phyloP scores from a whole-genome alignment of 2,113 vertebrate genomes.

The Nothobranchius kuhntae region DNA sequence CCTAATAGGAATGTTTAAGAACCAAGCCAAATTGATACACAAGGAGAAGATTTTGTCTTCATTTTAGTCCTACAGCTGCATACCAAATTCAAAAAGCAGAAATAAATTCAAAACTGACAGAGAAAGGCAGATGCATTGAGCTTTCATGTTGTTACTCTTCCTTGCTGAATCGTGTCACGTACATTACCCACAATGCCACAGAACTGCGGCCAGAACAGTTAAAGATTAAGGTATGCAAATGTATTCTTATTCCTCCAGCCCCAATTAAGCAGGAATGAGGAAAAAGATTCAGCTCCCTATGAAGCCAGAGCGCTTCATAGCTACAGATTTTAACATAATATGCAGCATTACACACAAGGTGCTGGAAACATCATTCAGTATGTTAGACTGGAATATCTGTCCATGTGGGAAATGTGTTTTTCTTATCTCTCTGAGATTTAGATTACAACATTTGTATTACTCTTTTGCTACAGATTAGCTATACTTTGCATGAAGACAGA shows the following conservation, averaged over 20 bases:
- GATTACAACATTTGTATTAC: not conserved
- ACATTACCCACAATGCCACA: not conserved
- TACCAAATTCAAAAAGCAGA: not conserved
- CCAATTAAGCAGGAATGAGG: slow-evolving; percentile 6
- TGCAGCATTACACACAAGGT: not conserved
- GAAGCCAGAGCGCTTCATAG: not conserved
- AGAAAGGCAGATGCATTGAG: too few relatives aligned
- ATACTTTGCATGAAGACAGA: not conserved
- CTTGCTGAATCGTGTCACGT: not conserved
- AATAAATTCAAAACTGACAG: too few relatives aligned
- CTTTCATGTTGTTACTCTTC: not conserved
- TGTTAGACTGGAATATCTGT: not conserved
- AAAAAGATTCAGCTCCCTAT: not conserved
- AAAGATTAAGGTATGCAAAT: slow-evolving; percentile 8
- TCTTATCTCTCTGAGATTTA: not conserved
- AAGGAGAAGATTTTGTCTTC: not conserved
- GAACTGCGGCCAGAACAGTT: not conserved
- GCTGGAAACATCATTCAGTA: not conserved
- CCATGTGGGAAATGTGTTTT: not conserved
- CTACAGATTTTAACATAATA: slow-evolving; percentile 2
- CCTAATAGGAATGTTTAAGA: not conserved
- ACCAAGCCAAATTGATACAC: not conserved
- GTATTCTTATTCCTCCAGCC: slow-evolving; percentile 5
- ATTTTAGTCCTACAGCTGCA: not conserved
- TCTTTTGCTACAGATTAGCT: not conserved